Evolutionary conservation across 2,888 invertebrate genomes (phyloP).

Genomic region (Rotaria magnacalcarata): DNA sequence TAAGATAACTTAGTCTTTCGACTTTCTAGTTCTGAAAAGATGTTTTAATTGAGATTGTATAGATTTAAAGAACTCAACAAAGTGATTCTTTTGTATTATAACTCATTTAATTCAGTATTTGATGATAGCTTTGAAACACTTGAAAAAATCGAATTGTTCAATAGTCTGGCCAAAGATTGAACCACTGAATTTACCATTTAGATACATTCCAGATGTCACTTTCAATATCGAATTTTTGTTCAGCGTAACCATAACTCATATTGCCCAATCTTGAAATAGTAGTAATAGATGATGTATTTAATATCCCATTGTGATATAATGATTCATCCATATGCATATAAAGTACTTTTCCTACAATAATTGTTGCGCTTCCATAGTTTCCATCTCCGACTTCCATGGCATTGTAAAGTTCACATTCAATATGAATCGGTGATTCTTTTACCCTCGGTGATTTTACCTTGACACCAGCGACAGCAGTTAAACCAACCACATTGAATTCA

Average conservation of each 20-base stretch:
- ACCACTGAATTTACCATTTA: not conserved
- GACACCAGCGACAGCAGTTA: not conserved
- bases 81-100: too few species aligned
- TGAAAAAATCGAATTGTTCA: too few species aligned
- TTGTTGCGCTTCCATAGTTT: not conserved
- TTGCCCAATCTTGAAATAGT: not conserved
- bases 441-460: not conserved
- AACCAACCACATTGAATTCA: not conserved
- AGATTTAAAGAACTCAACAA: too few species aligned
- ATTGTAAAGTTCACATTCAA: not conserved
- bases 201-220: not conserved
- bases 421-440: not conserved
- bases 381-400: not conserved
- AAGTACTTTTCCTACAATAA: not conserved
- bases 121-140: too few species aligned
- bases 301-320: not conserved
- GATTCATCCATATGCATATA: not conserved
- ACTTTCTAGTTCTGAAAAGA: too few species aligned
- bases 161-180: too few species aligned
- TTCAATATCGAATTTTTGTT: not conserved
- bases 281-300: not conserved
- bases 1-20: too few species aligned
- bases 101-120: too few species aligned
- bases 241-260: constrained; percentile 1
- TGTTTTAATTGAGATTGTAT: too few species aligned